These are phyloP conservation scores for Parasteatoda tepidariorum DNA, from an alignment of 1,140 invertebrate species.

Conservation along the genomic window DNA sequence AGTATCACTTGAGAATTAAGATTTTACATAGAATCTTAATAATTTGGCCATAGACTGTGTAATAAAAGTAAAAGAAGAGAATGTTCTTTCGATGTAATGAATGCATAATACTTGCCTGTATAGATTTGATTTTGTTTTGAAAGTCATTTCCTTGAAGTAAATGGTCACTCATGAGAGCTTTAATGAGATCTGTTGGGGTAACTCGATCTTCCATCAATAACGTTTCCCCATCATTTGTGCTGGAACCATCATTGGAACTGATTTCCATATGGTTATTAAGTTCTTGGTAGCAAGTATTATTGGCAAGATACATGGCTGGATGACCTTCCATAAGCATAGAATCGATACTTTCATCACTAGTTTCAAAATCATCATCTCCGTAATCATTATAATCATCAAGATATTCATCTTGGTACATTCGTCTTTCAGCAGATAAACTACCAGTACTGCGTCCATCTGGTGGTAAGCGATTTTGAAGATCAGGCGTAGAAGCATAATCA, in stretches of 20 bases:
- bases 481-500: slow-evolving; percentile 42
- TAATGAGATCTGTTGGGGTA: slow-evolving; percentile 68
- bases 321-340: slow-evolving; percentile 70
- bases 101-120: slow-evolving; percentile 63
- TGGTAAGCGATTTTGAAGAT: slow-evolving; percentile 64
- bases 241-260: slow-evolving; percentile 58
- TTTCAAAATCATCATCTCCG: slow-evolving; percentile 66
- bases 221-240: slow-evolving; percentile 61
- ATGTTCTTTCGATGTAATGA: too few relatives aligned
- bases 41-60: too few relatives aligned
- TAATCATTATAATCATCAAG: slow-evolving; percentile 63
- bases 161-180: slow-evolving; percentile 72
- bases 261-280: slow-evolving; percentile 65
- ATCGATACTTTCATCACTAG: slow-evolving; percentile 70
- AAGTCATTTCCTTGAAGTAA: slow-evolving; percentile 55
- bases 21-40: too few relatives aligned
- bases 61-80: too few relatives aligned
- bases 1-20: too few relatives aligned
- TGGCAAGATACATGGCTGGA: slow-evolving; percentile 68
- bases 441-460: slow-evolving; percentile 68
- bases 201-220: slow-evolving; percentile 61
- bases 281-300: slow-evolving; percentile 68
- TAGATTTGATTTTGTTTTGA: slow-evolving; percentile 43
- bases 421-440: slow-evolving; percentile 66
- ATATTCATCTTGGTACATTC: slow-evolving; percentile 56